phyloP scores from a whole-genome alignment of 2,113 vertebrate species.

The Lepus timidus region DNA sequence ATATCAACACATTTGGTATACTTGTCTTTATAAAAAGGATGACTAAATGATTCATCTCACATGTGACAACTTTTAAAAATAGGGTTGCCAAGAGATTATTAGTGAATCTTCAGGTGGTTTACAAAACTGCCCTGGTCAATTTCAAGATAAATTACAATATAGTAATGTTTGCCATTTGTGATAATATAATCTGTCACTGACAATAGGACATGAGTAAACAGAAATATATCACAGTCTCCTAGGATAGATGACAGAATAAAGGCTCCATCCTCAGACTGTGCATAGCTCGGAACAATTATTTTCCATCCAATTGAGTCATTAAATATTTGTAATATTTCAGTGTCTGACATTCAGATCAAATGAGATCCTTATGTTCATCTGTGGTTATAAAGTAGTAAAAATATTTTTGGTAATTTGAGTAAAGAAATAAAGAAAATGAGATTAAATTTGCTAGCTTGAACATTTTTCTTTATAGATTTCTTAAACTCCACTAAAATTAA shows the following conservation, averaged over 20 bases:
- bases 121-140: neutral
- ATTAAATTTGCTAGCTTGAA: neutral
- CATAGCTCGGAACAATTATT: neutral
- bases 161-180: neutral
- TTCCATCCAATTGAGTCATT: neutral
- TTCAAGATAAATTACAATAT: neutral
- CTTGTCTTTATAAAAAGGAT: neutral
- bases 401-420: neutral
- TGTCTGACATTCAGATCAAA: neutral
- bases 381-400: neutral
- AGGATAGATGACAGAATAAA: neutral
- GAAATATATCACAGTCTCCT: neutral
- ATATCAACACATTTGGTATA: neutral
- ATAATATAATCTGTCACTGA: neutral
- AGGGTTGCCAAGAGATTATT: neutral
- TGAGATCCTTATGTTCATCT: neutral
- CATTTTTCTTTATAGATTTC: neutral
- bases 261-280: neutral
- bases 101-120: neutral
- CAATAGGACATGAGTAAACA: neutral
- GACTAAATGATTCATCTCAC: neutral
- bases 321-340: neutral
- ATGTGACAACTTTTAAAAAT: neutral
- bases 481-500: neutral
- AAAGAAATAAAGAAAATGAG: neutral